phyloP scores from a whole-genome alignment of 2,797 vertebrate species.

The Girardinus metallicus region DNA sequence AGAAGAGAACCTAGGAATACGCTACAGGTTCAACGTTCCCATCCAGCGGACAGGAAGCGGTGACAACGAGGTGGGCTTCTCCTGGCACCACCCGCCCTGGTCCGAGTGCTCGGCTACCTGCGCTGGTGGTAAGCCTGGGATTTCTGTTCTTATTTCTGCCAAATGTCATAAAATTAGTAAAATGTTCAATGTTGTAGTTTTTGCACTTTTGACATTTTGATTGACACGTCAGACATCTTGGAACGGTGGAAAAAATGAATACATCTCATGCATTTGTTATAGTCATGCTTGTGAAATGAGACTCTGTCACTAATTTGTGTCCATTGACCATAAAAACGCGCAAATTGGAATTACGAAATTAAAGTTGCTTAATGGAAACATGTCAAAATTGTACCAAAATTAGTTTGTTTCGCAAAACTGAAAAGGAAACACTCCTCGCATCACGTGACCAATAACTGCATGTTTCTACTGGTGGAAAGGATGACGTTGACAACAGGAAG shows the following conservation, averaged over 20 bases:
- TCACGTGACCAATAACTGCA: too few species aligned
- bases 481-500: too few species aligned
- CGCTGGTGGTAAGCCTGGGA: conserved; percentile 88
- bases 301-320: neutral
- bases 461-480: too few species aligned
- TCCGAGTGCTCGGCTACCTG: conserved; percentile 97
- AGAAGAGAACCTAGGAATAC: conserved; percentile 96
- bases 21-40: conserved; percentile 96
- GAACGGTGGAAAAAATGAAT: neutral
- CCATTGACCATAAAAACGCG: too few species aligned
- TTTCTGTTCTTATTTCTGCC: neutral
- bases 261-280: neutral
- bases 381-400: too few species aligned
- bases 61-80: conserved; percentile 96
- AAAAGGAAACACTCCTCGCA: too few species aligned
- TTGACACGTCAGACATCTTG: neutral
- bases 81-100: conserved; percentile 95
- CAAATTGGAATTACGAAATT: too few species aligned
- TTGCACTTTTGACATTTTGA: neutral
- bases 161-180: neutral
- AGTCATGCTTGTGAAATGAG: neutral
- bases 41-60: conserved; percentile 95
- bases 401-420: too few species aligned
- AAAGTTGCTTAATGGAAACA: too few species aligned
- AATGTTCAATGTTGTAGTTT: neutral